phyloP scores from a whole-genome alignment of 2,797 vertebrate species.

The Paratrypauchen microcephalus region DNA sequence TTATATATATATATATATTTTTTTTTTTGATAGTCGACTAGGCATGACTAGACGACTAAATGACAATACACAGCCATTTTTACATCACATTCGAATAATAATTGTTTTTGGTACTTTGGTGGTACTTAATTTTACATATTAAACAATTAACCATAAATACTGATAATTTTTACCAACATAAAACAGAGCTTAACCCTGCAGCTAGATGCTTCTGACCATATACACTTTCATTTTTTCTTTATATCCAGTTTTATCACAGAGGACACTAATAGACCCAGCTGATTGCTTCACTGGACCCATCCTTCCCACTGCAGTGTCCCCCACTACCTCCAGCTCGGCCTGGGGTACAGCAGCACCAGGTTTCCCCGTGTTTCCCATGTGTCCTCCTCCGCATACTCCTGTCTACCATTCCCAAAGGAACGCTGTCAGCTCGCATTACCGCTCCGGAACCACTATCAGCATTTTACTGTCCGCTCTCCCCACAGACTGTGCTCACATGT shows the following conservation, averaged over 20 bases:
- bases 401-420: conserved; percentile 54
- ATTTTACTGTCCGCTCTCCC: conserved; percentile 40
- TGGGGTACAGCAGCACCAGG: conserved; percentile 48
- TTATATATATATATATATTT: no score
- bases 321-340: conserved; percentile 33
- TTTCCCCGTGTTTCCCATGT: conserved; percentile 30
- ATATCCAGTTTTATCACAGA: neutral
- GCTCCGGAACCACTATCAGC: conserved; percentile 51
- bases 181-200: neutral
- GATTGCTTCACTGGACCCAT: conserved; percentile 54
- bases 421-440: conserved; percentile 68
- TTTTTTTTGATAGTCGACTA: no score
- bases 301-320: conserved; percentile 46
- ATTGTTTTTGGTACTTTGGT: no score
- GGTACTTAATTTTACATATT: neutral
- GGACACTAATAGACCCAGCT: conserved; percentile 39
- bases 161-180: neutral
- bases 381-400: conserved; percentile 24
- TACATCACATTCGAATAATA: no score
- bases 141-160: neutral
- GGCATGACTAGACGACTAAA: no score
- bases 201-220: neutral
- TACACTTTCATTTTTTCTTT: neutral
- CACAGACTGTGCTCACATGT: conserved; percentile 38
- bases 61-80: no score